Evolutionary conservation across 2,797 vertebrate species (phyloP).

Genomic region (Trachurus trachurus): DNA sequence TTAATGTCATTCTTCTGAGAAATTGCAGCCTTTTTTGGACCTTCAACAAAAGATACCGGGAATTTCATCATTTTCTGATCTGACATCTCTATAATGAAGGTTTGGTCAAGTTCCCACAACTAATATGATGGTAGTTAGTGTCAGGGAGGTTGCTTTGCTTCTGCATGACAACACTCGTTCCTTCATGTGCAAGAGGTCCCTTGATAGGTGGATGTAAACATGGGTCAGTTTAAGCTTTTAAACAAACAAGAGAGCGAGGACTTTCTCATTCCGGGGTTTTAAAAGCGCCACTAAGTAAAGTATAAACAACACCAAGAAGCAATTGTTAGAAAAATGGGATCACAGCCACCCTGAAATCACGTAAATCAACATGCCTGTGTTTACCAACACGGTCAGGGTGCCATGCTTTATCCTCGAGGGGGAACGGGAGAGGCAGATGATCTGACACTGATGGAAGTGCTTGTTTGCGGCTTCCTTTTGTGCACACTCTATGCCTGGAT

Average conservation of each 20-base stretch:
- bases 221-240: background rate
- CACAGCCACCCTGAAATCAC: background rate
- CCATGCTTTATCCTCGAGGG: background rate
- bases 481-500: slow-evolving; percentile 1
- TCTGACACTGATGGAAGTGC: slow-evolving; percentile 33
- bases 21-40: no score
- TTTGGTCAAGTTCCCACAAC: background rate
- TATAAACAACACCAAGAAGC: background rate
- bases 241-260: background rate
- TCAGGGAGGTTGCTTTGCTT: background rate
- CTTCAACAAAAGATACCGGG: background rate
- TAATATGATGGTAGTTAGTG: background rate
- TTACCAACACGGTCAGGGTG: slow-evolving; percentile 1
- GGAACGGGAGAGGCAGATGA: background rate
- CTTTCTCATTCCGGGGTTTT: background rate
- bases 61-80: background rate
- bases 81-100: background rate
- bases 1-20: background rate
- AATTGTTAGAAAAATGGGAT: background rate
- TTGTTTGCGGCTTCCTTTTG: slow-evolving; percentile 18
- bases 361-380: background rate
- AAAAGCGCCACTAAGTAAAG: background rate
- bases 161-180: background rate
- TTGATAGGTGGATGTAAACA: slow-evolving; percentile 19
- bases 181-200: background rate